Conservation (phyloP, 2,113 vertebrate genomes). For the Emydura subglobosa region DNA sequence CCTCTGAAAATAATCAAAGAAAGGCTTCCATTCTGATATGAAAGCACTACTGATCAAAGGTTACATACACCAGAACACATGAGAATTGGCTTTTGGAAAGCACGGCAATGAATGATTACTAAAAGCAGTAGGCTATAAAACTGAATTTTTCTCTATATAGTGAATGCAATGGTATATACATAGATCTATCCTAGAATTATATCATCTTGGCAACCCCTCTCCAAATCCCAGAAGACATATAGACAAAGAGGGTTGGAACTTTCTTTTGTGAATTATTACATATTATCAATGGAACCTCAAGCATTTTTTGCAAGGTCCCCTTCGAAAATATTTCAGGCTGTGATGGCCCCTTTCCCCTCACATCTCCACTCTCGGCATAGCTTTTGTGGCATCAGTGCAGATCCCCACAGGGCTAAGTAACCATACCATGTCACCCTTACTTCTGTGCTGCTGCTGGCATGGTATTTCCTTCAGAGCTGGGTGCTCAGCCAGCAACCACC, state of each 20-base stretch:
- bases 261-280: not conserved
- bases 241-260: not conserved
- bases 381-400: no score
- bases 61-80: not conserved
- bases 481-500: no score
- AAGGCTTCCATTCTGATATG: not conserved
- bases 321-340: no score
- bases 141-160: not conserved
- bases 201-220: not conserved
- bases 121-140: not conserved
- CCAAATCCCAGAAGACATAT: not conserved
- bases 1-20: not conserved
- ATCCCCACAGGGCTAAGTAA: no score
- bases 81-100: not conserved
- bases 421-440: no score
- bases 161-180: not conserved
- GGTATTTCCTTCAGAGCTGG: no score
- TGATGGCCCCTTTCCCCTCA: no score
- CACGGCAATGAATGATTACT: not conserved
- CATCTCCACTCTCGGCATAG: no score
- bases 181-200: not conserved
- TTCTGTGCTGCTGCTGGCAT: no score
- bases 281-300: not conserved
- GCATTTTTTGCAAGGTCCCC: no score
- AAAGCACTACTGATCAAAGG: rapidly evolving